phyloP scores from a whole-genome alignment of 2,113 vertebrate species.

The Mugil cephalus region DNA sequence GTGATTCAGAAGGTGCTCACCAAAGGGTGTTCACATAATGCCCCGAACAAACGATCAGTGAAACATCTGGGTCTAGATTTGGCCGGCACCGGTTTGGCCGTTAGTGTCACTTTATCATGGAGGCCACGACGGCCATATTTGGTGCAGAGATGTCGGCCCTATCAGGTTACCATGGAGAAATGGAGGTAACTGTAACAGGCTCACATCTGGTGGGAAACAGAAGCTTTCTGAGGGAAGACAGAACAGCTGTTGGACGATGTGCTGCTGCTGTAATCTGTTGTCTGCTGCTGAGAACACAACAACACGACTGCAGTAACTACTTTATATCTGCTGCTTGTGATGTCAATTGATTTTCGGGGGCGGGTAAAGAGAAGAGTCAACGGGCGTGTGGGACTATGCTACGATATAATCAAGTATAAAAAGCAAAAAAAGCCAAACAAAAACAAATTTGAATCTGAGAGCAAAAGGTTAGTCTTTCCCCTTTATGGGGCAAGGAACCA shows the following conservation, averaged over 20 bases:
- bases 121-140: not conserved
- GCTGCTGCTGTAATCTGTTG: no score
- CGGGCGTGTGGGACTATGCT: no score
- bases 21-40: no score
- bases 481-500: no score
- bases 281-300: not conserved
- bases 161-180: not conserved
- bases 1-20: no score
- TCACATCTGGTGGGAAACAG: slow-evolving; percentile 27
- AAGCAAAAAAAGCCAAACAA: no score
- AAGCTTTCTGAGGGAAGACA: not conserved
- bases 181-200: not conserved
- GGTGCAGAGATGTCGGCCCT: not conserved
- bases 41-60: no score
- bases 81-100: not conserved
- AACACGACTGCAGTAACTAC: not conserved
- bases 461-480: no score
- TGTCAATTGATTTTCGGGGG: not conserved
- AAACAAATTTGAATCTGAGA: no score
- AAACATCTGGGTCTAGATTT: not conserved
- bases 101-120: not conserved
- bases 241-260: slow-evolving; percentile 14
- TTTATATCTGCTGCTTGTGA: not conserved
- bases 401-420: no score
- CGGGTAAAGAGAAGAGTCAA: not conserved